phyloP scores from a whole-genome alignment of 2,797 vertebrate genomes.

The Hipposideros larvatus region DNA sequence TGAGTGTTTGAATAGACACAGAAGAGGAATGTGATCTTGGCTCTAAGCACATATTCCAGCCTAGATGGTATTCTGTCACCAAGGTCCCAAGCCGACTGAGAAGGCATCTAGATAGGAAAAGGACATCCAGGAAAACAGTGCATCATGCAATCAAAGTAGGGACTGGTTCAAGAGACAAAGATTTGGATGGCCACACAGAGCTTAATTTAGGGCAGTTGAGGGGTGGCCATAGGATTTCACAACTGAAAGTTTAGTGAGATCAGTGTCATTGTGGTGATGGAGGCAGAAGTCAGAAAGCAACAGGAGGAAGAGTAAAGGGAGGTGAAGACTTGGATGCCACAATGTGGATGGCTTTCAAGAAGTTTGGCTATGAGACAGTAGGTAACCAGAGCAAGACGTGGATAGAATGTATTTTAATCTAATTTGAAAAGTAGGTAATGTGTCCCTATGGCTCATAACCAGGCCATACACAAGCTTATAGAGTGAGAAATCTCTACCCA shows the following conservation, averaged over 20 bases:
- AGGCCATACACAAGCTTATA: neutral
- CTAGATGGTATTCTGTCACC: neutral
- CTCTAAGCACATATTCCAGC: too few species aligned
- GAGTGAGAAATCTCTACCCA: neutral
- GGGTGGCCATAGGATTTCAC: neutral
- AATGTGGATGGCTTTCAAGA: neutral
- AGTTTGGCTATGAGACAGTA: neutral
- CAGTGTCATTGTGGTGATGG: neutral
- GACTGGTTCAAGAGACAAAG: neutral
- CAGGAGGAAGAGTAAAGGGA: neutral
- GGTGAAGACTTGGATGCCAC: fast-evolving
- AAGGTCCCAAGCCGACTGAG: neutral
- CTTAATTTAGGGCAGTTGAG: neutral
- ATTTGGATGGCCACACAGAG: neutral
- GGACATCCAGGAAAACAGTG: neutral
- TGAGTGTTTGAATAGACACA: neutral
- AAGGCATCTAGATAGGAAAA: neutral
- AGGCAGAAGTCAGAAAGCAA: neutral
- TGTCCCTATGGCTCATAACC: neutral
- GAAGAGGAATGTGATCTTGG: neutral
- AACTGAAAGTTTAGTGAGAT: neutral
- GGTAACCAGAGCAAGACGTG: neutral
- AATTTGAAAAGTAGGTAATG: neutral
- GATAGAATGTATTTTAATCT: neutral
- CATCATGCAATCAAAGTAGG: neutral